Evolutionary conservation across 2,113 vertebrate genomes (phyloP), one percentile per base, ranked within the genome.

Genomic region (Xenopus laevis): DNA sequence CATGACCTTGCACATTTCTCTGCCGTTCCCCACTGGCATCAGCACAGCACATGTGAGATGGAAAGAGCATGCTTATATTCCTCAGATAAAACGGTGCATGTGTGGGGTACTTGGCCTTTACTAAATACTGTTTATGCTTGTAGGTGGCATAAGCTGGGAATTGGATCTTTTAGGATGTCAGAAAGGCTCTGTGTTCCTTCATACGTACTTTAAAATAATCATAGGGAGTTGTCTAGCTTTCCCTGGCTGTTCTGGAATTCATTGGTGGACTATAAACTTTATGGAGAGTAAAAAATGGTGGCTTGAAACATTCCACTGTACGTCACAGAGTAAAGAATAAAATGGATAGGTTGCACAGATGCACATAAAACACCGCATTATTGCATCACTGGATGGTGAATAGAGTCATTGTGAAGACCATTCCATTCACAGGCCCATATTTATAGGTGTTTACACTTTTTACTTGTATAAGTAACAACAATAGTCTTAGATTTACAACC

Each of bases 1-100:
- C 78, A 64, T 86, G 87, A 86, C 86, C 83, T 85, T 79, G 83
- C 79, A 74, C 79, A 80, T 82, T 67, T 83, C 80, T 74, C 84
- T 81, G 82, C 81, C 82, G 79, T 79, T 79, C 87, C 83, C 73
- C 82, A 81, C 86, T 81, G 84, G 84, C 83, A 69, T 47, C 10
- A 72, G 79, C 71, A 82, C 74, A 79, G 50, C 77, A 83, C 83
- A 85, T 79, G 70, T 84, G 86, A 83, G 78, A 83, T 50, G 71
- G 81, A 81, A 79, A 80, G 46, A 72, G 77, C 82, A 84, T 11
- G 81, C 47, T 50, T 50, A 13, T 50, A 40, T 40, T 40, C 9
- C 80, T 79, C 47, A 47, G 69, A 78, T 59, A 81, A 77, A 81
- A 63, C 79, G 71, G 45, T 33, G 71, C 77, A 44, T 20, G 67